Evolutionary conservation across 2,888 invertebrate genomes (phyloP), one percentile per base, ranked within the genome.

Genomic region (Diloba caeruleocephala): DNA sequence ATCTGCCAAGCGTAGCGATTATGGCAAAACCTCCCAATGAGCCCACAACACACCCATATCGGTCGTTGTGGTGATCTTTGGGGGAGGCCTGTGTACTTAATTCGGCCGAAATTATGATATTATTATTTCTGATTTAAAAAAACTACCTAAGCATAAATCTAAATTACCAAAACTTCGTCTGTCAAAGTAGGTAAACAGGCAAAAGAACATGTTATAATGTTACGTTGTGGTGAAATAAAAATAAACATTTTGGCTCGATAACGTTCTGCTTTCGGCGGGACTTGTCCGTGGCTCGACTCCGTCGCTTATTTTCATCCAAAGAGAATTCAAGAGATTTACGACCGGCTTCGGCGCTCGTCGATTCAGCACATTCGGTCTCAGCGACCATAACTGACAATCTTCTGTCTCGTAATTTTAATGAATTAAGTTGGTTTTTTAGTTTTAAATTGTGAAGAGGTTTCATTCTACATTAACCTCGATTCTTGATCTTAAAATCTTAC

Each of bases 351-450:
- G 63, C 84, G 81, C 80, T 85, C 86, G 83, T 81, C 86, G 84
- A 90, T 89, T 91, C 90, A 90, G 90, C 90, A 87, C 85, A 88
- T 89, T 86, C 84, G 78, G 78, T 81, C 84, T 81, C 82, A 74
- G 78, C 81, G 85, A 82, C 84, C 84, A 83, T 89, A 87, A 86
- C 88, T 88, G 89, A 88, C 88, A 85, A 86, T 89, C 88, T 79
- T 79, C 77, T 82, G 87, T 88, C 87, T 85, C 85, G 82, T 89
- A 88, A 87, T 87, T 88, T 85, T 78, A 82, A 79, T 75, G 84
- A 82, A 87, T 87, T 85, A 84, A 82, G 81, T 82, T 79, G 77
- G 84, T 75, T 81, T 81, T 81, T 79, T 78, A 76, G 71, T 71
- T 69, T 57, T 64, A 62, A 61, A 54, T 67, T 63, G 50, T 13